These are phyloP conservation scores for Leptonema lineaticorne DNA, from an alignment of 1,140 invertebrate species.

Conservation along the genomic window DNA sequence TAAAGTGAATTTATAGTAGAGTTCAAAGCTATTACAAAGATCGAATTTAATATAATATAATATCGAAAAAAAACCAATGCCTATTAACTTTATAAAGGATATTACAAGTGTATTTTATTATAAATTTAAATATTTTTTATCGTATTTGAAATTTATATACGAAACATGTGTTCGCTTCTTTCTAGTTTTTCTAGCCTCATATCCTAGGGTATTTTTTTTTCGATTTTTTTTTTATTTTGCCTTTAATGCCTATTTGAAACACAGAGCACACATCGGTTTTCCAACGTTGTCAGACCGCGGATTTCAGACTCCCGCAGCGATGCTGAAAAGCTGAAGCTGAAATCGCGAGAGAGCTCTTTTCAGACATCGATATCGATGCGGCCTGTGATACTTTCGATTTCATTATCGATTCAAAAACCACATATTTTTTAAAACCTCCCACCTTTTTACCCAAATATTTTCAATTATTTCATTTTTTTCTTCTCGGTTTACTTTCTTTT, in stretches of 20 bases:
- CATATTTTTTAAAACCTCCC: too few species aligned
- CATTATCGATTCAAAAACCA: neutral
- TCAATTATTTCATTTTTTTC: too few species aligned
- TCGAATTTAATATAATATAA: too few species aligned
- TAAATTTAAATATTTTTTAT: neutral
- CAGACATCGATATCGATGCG: neutral
- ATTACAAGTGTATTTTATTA: too few species aligned
- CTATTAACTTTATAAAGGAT: too few species aligned
- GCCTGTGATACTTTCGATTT: neutral
- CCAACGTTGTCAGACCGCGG: conserved; percentile 19
- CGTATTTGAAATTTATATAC: too few species aligned
- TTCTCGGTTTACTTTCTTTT: too few species aligned
- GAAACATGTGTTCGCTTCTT: neutral
- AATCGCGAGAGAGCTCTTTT: conserved; percentile 11
- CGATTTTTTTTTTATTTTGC: neutral
- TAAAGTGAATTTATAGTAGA: too few species aligned
- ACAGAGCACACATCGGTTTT: conserved; percentile 15
- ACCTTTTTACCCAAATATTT: too few species aligned
- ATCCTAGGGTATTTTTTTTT: conserved; percentile 23
- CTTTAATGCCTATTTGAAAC: conserved; percentile 35
- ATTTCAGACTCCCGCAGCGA: conserved; percentile 18
- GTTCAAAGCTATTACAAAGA: too few species aligned
- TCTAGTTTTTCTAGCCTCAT: neutral
- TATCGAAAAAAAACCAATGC: too few species aligned
- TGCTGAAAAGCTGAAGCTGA: neutral